Evolutionary conservation across 1,140 invertebrate genomes (phyloP).

Genomic region (Hylaeus anthracinus): DNA sequence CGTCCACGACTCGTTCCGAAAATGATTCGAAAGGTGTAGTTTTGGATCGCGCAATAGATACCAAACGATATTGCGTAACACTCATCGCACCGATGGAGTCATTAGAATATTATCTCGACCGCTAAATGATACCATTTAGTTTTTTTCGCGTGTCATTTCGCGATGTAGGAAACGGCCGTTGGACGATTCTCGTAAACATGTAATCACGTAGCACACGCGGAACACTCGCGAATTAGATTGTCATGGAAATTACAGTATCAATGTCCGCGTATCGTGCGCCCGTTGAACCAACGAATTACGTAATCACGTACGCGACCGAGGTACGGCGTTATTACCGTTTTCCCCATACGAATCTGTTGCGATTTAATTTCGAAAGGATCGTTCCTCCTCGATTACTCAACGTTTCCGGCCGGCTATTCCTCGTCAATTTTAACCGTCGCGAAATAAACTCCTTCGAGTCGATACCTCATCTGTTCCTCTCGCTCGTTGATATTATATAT

Average conservation of each 20-base stretch:
- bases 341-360: not conserved
- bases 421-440: not conserved
- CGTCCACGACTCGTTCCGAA: no score
- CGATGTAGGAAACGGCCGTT: not conserved
- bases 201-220: conserved; percentile 5
- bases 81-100: not conserved
- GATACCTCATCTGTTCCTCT: no score
- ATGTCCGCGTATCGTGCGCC: not conserved
- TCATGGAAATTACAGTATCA: conserved; percentile 29
- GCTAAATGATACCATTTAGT: not conserved
- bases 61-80: not conserved
- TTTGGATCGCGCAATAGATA: not conserved
- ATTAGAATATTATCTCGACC: conserved; percentile 6
- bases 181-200: not conserved
- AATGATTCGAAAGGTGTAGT: not conserved
- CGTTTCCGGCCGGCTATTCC: not conserved
- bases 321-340: conserved; percentile 6
- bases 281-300: not conserved
- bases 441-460: not conserved
- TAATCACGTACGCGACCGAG: not conserved
- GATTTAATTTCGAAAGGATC: not conserved
- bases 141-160: conserved; percentile 8
- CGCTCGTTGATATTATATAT: no score
- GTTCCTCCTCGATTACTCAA: no score
- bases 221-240: conserved; percentile 21